Conservation (phyloP, 2,113 vertebrate species). For the Struthidea cinerea region DNA sequence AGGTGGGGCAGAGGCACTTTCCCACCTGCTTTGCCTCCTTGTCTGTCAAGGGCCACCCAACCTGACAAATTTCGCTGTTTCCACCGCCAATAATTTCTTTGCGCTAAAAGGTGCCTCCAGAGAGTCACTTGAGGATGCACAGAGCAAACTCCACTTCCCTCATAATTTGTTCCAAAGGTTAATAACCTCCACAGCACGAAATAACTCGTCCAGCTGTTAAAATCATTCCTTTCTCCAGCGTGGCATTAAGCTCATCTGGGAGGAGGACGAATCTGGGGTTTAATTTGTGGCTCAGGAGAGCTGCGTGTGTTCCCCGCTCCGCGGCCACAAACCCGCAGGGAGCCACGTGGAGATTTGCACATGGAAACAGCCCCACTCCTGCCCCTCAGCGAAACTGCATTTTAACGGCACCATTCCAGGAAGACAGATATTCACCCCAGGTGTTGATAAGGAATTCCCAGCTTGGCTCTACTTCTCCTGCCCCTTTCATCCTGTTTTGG, state of each 20-base stretch:
- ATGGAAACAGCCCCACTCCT: fast-evolving
- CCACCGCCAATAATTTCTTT: neutral
- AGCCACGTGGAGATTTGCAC: fast-evolving
- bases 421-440: neutral
- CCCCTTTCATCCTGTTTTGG: neutral
- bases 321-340: neutral
- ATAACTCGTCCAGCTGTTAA: neutral
- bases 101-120: neutral
- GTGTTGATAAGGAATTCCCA: neutral
- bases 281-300: neutral
- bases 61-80: neutral
- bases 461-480: neutral
- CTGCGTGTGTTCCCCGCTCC: neutral
- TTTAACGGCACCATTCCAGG: neutral
- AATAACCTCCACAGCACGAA: neutral
- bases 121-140: neutral
- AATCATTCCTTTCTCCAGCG: neutral
- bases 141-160: neutral
- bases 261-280: fast-evolving
- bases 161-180: neutral
- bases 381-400: neutral
- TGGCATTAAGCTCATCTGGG: neutral
- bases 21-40: neutral
- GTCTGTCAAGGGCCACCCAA: neutral
- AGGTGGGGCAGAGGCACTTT: neutral